Conservation (phyloP, 2,113 vertebrate species). For the Empidonax alnorum region DNA sequence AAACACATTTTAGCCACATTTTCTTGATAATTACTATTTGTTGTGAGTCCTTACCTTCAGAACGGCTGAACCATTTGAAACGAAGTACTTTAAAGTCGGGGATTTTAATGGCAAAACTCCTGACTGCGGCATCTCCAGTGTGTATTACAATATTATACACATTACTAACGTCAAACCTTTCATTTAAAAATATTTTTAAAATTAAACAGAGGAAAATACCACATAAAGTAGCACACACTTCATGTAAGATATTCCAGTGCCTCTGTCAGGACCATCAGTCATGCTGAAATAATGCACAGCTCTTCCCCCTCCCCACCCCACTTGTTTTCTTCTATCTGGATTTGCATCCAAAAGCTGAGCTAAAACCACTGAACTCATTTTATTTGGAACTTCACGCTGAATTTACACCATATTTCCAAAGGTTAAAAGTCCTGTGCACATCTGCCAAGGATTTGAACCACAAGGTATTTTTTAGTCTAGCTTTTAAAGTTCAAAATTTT, state of each 20-base stretch:
- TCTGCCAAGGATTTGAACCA: slow-evolving; percentile 64
- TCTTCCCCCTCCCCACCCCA: background rate
- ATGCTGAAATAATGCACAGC: slow-evolving; percentile 57
- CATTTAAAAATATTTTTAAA: slow-evolving; percentile 14
- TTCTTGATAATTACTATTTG: background rate
- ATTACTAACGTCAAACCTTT: background rate
- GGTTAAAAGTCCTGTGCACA: slow-evolving; percentile 47
- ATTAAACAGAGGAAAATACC: slow-evolving; percentile 39
- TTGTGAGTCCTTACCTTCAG: background rate
- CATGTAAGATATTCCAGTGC: slow-evolving; percentile 40
- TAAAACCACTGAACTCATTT: slow-evolving; percentile 69
- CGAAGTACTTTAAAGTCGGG: background rate
- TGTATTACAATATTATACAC: background rate
- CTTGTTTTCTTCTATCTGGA: slow-evolving; percentile 42
- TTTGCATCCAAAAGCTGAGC: slow-evolving; percentile 61
- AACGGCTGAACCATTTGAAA: background rate
- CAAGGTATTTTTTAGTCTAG: slow-evolving; percentile 63
- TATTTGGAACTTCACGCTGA: slow-evolving; percentile 38
- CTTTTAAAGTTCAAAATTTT: slow-evolving; percentile 68
- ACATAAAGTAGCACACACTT: background rate
- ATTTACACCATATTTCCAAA: slow-evolving; percentile 72
- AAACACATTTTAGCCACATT: background rate
- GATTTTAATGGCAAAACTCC: background rate
- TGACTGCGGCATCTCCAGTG: background rate
- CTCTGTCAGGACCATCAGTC: slow-evolving; percentile 47